Evolutionary conservation across 2,888 invertebrate species (phyloP), one percentile per base, ranked within the genome.

Genomic region (Arctia plantaginis): DNA sequence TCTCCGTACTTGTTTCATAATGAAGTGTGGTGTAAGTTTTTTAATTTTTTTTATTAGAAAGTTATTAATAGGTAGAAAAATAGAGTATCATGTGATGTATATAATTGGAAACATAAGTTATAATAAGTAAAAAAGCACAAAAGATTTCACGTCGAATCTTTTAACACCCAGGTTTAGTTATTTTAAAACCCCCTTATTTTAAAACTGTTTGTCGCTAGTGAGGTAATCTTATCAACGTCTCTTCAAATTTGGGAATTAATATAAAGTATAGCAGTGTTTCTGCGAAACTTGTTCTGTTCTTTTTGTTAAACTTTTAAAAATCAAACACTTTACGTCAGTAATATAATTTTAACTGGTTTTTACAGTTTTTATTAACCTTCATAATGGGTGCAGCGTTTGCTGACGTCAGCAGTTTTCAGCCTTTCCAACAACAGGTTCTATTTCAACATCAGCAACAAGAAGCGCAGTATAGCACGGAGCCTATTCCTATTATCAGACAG

Each of bases 401-500:
- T 55, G 95, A 95, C 76, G 90, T 94, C 55, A 91, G 88, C 80
- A 91, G 89, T 66, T 90, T 94, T 83, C 93, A 91, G 74, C 88
- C 91, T 0, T 90, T 88, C 80, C 92, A 92, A 35, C 87, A 85
- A 27, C 85, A 86, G 15, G 87, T 88, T 3, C 86, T 89, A 35
- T 90, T 90, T 67, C 90, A 90, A 66, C 89, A 89, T 30, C 87
- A 86, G n/a, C 85, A 88, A 41, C 90, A 90, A 44, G 91, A 91
- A 62, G 91, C 90, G 66, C 87, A 88, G 64, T 95, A 96, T 66
- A 90, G 94, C 0, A 96, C 96, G 7, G 97, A 97, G 79, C 96
- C 96, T 1, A 96, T 97, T 51, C 97, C 97, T 23, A 97, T 97
- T 75, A 92, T 97, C 68, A 91, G 96, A 73, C 97, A 97, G 89